Evolutionary conservation across 2,888 invertebrate genomes (phyloP).

Genomic region (Sesamia inferens): DNA sequence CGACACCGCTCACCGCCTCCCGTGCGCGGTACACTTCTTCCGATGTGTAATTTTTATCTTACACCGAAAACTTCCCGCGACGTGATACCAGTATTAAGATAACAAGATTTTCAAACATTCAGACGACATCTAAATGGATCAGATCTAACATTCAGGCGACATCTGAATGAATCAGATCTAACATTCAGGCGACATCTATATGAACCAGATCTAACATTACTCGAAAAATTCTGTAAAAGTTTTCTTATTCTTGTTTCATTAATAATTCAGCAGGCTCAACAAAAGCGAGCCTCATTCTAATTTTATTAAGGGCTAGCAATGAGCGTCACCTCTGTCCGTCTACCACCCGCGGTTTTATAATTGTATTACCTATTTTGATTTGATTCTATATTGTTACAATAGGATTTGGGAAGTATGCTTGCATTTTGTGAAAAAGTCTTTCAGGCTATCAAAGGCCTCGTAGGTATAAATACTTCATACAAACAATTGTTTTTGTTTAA

Average conservation of each 20-base stretch:
- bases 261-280: slow-evolving; percentile 58
- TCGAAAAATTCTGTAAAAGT: slow-evolving; percentile 54
- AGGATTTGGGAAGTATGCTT: slow-evolving; percentile 21
- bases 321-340: slow-evolving; percentile 48
- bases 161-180: slow-evolving; percentile 58
- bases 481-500: too few species aligned
- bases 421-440: slow-evolving; percentile 4
- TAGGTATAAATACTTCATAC: too few species aligned
- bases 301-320: slow-evolving; percentile 52
- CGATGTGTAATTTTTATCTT: slow-evolving; percentile 42
- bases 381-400: slow-evolving; percentile 40
- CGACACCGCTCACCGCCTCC: slow-evolving; percentile 5
- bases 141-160: slow-evolving; percentile 51
- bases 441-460: neutral
- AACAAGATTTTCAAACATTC: slow-evolving; percentile 60
- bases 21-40: slow-evolving; percentile 18
- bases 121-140: slow-evolving; percentile 53
- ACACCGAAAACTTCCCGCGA: slow-evolving; percentile 43
- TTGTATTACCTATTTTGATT: slow-evolving; percentile 44
- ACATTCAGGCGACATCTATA: slow-evolving; percentile 55
- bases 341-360: slow-evolving; percentile 48
- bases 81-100: slow-evolving; percentile 58
- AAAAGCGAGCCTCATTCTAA: slow-evolving; percentile 49
- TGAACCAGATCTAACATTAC: slow-evolving; percentile 56
- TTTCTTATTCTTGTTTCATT: slow-evolving; percentile 60